Conservation (phyloP, 1,140 invertebrate species). For the Tenebrio molitor region DNA sequence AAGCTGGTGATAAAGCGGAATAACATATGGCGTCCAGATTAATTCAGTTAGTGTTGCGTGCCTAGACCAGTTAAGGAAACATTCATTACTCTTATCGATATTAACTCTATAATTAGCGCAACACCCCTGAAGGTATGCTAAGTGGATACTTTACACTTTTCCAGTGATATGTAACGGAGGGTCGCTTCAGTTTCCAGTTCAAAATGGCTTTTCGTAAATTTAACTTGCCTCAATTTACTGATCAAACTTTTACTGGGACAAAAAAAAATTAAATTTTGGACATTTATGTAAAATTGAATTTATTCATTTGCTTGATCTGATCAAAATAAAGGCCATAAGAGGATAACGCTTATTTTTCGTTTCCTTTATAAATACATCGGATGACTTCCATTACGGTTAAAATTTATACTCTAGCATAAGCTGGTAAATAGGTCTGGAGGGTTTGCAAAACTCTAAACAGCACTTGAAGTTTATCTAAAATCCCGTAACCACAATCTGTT, state of each 20-base stretch:
- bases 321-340: background rate
- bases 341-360: conserved; percentile 13
- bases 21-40: conserved; percentile 40
- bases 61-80: conserved; percentile 44
- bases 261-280: no score
- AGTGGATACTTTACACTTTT: background rate
- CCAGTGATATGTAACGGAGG: no score
- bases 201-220: no score
- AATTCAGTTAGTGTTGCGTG: conserved; percentile 44
- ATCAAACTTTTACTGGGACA: no score
- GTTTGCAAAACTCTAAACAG: conserved; percentile 3
- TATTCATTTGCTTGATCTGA: no score
- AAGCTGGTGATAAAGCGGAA: conserved; percentile 32
- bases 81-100: conserved; percentile 46
- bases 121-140: conserved; percentile 20
- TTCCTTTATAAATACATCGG: background rate
- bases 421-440: conserved; percentile 3
- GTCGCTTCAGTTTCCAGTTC: no score
- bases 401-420: background rate
- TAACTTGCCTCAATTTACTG: no score
- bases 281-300: no score
- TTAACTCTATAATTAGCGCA: conserved; percentile 41
- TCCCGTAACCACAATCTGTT: conserved; percentile 18
- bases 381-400: conserved; percentile 12
- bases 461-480: conserved; percentile 28